Percentiles rank a stretch among this genome's conserved stretches.
Conservation (phyloP, 2,113 vertebrate species). For the Pterocles burchelli region DNA sequence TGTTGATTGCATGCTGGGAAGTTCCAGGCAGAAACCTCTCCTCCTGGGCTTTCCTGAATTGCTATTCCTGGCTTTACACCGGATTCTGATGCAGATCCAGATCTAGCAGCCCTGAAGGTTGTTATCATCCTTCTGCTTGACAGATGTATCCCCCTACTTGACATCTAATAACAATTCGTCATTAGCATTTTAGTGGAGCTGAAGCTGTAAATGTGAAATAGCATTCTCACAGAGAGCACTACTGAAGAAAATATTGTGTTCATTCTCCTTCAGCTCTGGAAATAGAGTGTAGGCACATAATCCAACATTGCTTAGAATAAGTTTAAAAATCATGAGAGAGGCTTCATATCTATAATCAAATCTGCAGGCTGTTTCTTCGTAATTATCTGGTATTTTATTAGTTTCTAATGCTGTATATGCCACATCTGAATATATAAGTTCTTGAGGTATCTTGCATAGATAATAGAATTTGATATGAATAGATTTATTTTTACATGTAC, state of each 20-base stretch:
- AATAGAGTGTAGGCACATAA: not conserved
- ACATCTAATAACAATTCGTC: not conserved
- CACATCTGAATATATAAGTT: not conserved
- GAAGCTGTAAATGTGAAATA: not conserved
- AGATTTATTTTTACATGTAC: not conserved
- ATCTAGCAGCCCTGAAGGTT: not conserved
- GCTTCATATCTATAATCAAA: slow-evolving; percentile 35
- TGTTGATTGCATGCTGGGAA: not conserved
- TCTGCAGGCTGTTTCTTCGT: slow-evolving; percentile 1
- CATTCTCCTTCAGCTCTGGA: not conserved
- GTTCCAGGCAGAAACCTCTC: not conserved
- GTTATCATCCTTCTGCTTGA: not conserved
- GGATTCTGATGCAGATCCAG: not conserved
- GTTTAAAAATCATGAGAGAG: not conserved
- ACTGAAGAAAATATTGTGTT: not conserved
- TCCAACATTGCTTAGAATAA: not conserved
- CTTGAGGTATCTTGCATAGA: not conserved
- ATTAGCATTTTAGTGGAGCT: not conserved
- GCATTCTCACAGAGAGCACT: not conserved
- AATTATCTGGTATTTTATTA: not conserved
- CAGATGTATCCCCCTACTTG: not conserved
- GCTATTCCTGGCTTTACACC: not conserved
- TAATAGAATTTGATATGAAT: not conserved
- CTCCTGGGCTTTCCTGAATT: not conserved
- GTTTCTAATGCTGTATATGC: not conserved